Percentiles rank a stretch among this genome's conserved stretches.
Conservation (phyloP, 2,113 vertebrate species). For the Cisticola juncidis region DNA sequence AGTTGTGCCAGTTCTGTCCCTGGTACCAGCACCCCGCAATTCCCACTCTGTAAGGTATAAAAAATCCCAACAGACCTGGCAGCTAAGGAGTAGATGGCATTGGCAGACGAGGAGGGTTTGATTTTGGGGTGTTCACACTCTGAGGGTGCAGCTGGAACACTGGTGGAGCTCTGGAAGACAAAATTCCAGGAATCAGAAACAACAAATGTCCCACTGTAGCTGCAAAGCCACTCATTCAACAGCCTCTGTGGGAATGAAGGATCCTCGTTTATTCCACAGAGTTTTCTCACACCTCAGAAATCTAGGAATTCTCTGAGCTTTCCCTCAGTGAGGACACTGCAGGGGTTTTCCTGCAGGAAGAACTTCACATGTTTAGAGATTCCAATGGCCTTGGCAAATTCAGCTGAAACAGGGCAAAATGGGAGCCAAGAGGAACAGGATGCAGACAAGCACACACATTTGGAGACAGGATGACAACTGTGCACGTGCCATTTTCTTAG, state of each 20-base stretch:
- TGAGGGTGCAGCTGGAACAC: conserved; percentile 54
- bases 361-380: neutral
- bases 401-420: neutral
- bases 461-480: neutral
- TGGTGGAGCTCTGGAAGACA: conserved; percentile 78
- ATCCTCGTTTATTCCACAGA: neutral
- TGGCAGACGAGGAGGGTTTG: conserved; percentile 90
- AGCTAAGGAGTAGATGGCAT: conserved; percentile 91
- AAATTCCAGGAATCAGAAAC: conserved; percentile 1
- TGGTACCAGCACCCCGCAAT: neutral
- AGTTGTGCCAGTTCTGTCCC: neutral
- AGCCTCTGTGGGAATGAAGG: neutral
- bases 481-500: neutral
- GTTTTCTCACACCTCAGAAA: neutral
- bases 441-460: neutral
- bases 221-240: neutral
- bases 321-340: neutral
- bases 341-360: neutral
- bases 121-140: conserved; percentile 92
- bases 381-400: neutral
- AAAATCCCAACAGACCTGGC: conserved; percentile 76
- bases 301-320: neutral
- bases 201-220: neutral
- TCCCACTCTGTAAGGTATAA: neutral
- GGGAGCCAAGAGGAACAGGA: neutral